These are phyloP conservation scores for Druon quercuslanigerum DNA, from an alignment of 1,140 invertebrate species.

Conservation along the genomic window DNA sequence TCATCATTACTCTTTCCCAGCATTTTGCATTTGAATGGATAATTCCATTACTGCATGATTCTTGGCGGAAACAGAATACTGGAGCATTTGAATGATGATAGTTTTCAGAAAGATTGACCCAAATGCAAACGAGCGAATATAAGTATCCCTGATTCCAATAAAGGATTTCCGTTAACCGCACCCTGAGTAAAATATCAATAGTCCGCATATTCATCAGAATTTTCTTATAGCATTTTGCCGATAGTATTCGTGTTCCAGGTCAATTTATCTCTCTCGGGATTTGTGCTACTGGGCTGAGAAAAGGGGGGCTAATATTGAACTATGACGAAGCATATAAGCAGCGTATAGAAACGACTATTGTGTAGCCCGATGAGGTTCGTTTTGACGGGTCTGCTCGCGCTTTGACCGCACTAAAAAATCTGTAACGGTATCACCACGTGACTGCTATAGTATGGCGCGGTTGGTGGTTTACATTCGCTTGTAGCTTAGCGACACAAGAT, in stretches of 20 bases:
- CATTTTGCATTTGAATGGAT: background rate
- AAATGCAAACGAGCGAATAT: background rate
- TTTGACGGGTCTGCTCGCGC: constrained; percentile 2
- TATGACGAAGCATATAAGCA: background rate
- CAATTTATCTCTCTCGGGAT: background rate
- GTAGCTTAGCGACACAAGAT: constrained; percentile 15
- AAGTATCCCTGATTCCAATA: background rate
- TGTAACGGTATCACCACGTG: constrained; percentile 21
- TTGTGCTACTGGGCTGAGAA: background rate
- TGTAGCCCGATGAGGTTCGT: background rate
- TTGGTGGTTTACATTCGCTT: constrained; percentile 29
- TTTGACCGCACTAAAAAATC: constrained; percentile 23
- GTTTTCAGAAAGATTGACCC: constrained; percentile 10
- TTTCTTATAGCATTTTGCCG: background rate
- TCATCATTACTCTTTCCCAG: too few species aligned
- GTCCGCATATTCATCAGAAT: background rate
- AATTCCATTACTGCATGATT: background rate
- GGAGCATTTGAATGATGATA: constrained; percentile 20
- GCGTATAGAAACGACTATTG: background rate
- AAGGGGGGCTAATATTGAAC: background rate
- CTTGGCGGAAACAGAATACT: background rate
- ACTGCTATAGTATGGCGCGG: background rate
- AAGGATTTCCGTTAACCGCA: constrained; percentile 25
- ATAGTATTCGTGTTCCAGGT: background rate
- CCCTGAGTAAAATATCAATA: background rate